These are phyloP conservation scores for Neoarius graeffei DNA, from an alignment of 2,113 vertebrate species.

Conservation along the genomic window DNA sequence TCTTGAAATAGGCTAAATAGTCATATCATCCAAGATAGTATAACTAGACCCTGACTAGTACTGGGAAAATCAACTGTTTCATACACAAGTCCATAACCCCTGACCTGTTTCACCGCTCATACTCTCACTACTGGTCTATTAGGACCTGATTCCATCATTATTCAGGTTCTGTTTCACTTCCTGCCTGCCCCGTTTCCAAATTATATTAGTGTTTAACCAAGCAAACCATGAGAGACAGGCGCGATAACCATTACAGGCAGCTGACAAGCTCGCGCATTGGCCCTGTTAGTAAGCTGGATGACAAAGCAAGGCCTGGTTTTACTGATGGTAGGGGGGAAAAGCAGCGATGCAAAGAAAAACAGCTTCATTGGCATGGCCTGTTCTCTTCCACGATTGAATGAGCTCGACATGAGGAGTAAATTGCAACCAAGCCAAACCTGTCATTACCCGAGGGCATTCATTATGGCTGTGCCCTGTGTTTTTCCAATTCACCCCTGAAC, in stretches of 20 bases:
- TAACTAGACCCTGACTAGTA: neutral
- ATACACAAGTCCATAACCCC: too few relatives aligned
- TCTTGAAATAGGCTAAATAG: neutral
- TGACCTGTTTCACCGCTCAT: neutral
- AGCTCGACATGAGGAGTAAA: constrained; percentile 62
- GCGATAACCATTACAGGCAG: constrained; percentile 42
- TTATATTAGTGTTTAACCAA: constrained; percentile 54
- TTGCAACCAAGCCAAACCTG: constrained; percentile 67
- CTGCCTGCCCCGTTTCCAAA: constrained; percentile 38
- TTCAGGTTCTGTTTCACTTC: constrained; percentile 37
- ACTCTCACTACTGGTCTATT: neutral
- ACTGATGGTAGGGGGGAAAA: constrained; percentile 41
- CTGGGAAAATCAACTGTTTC: neutral
- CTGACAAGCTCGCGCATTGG: constrained; percentile 43
- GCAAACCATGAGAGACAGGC: constrained; percentile 51
- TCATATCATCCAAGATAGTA: neutral
- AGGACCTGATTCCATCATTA: neutral
- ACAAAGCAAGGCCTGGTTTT: constrained; percentile 29
- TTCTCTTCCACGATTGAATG: constrained; percentile 50
- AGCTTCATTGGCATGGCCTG: constrained; percentile 57
- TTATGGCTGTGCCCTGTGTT: constrained; percentile 61
- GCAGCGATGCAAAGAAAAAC: constrained; percentile 41
- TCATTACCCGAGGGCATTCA: constrained; percentile 73
- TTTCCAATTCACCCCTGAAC: constrained; percentile 58
- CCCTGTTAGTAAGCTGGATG: constrained; percentile 52